Conservation (phyloP, 2,797 vertebrate species). For the Podargus strigoides region DNA sequence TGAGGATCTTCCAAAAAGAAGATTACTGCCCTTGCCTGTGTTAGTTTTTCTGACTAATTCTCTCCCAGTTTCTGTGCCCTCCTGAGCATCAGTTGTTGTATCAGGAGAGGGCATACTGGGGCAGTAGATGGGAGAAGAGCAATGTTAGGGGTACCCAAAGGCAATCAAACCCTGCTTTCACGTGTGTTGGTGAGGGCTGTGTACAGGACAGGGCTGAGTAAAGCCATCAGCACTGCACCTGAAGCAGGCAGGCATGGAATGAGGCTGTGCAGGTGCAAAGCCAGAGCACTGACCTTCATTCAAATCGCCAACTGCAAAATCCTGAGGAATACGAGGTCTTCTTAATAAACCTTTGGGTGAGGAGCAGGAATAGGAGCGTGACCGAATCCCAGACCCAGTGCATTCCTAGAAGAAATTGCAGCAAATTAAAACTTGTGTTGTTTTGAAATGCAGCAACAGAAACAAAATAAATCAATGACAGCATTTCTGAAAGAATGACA, state of each 20-base stretch:
- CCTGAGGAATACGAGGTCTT: constrained; percentile 69
- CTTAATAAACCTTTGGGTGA: constrained; percentile 84
- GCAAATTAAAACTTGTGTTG: not conserved
- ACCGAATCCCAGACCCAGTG: constrained; percentile 77
- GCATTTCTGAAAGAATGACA: not conserved
- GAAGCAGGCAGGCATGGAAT: not conserved
- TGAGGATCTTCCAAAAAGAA: not conserved
- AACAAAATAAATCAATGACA: not conserved
- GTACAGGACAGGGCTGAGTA: not conserved
- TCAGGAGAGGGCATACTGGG: fast-evolving
- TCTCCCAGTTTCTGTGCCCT: not conserved
- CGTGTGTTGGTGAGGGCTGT: fast-evolving
- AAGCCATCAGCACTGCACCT: not conserved
- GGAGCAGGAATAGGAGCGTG: constrained; percentile 93
- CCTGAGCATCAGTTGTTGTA: not conserved
- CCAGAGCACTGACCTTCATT: constrained; percentile 67
- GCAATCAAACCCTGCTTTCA: not conserved
- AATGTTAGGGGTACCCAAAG: not conserved
- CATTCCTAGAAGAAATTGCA: constrained; percentile 72
- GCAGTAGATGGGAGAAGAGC: not conserved
- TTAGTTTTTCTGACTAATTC: not conserved
- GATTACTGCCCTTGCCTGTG: not conserved
- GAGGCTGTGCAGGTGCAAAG: not conserved
- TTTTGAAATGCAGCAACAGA: not conserved
- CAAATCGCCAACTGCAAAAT: constrained; percentile 66